Evolutionary conservation across 2,113 vertebrate species (phyloP).

Genomic region (Gambusia affinis): DNA sequence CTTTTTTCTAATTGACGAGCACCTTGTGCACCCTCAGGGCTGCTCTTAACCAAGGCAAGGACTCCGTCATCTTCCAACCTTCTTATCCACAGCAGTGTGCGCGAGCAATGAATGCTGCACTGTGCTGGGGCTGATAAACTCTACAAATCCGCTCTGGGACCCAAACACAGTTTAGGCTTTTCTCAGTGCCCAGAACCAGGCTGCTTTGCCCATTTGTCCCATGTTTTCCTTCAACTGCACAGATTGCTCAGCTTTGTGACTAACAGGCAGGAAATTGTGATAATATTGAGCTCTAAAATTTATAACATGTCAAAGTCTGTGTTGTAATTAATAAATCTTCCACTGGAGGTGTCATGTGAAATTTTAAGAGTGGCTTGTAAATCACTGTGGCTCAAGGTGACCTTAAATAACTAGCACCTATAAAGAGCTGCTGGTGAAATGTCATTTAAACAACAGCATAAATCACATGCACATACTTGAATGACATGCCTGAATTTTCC

Average conservation of each 20-base stretch:
- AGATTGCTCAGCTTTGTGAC: slow-evolving; percentile 27
- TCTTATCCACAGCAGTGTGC: slow-evolving; percentile 48
- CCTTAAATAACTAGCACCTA: slow-evolving; percentile 2
- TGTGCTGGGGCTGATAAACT: slow-evolving; percentile 71
- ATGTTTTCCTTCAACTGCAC: slow-evolving; percentile 29
- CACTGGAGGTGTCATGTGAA: slow-evolving; percentile 7
- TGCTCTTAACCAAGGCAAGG: slow-evolving; percentile 59
- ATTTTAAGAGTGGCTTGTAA: neutral
- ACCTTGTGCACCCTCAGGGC: slow-evolving; percentile 38
- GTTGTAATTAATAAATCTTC: slow-evolving; percentile 34
- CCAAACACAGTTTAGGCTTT: slow-evolving; percentile 36
- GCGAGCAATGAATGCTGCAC: slow-evolving; percentile 45
- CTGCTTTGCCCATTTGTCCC: slow-evolving; percentile 30
- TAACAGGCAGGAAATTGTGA: slow-evolving; percentile 33
- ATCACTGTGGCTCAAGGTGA: slow-evolving; percentile 8
- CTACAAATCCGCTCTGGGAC: slow-evolving; percentile 66
- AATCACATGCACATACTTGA: neutral
- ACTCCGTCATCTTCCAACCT: slow-evolving; percentile 49
- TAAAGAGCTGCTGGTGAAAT: neutral
- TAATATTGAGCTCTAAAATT: slow-evolving; percentile 37
- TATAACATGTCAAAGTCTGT: slow-evolving; percentile 15
- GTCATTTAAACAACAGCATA: neutral
- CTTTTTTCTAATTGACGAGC: slow-evolving; percentile 53
- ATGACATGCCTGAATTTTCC: neutral
- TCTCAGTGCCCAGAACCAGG: slow-evolving; percentile 32